Evolutionary conservation across 1,140 invertebrate species (phyloP), one percentile per base, ranked within the genome.

Genomic region (Leptopilina boulardi): DNA sequence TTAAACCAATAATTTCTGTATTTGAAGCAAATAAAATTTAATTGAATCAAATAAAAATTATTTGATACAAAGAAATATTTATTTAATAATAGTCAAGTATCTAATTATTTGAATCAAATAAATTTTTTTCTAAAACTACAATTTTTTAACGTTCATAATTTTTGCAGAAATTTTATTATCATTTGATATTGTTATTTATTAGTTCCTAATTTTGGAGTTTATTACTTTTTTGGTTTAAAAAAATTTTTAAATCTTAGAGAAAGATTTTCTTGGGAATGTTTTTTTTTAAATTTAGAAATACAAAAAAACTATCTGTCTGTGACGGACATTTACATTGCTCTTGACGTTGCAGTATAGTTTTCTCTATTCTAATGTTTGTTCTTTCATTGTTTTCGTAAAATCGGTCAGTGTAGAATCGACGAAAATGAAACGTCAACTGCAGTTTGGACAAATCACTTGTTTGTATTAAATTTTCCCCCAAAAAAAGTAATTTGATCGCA

Each of bases 341-440:
- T 66, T 66, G 59, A 66, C 59, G 23, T 59, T 30, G 59, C 59
- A 66, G 59, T 66, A 66, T 13, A 66, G 59, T 66, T 66, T 30
- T 66, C 23, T 30, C 59, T 66, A 66, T 66, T 66, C 59, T 30
- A 66, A 30, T 66, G 26, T 66, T 66, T 66, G 59, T 66, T 11
- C 15, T 23, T 66, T 23, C 59, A 34, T 30, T 26, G n/a, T 51
- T 66, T 66, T 30, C 59, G 10, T 4, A 13, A 66, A 66, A 18
- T 8, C 51, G 51, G n/a, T 54, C 18, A 54, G 51, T n/a, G n/a
- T 54, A 18, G 51, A 54, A 66, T 66, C 59, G 59, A 66, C 21
- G 59, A 66, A 26, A 66, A 66, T 66, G 59, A 66, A 66, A 66
- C 59, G 59, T 66, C 59, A 66, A 30, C 59, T n/a, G 26, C 59